Conservation (phyloP, 2,113 vertebrate species). For the Cavia porcellus region DNA sequence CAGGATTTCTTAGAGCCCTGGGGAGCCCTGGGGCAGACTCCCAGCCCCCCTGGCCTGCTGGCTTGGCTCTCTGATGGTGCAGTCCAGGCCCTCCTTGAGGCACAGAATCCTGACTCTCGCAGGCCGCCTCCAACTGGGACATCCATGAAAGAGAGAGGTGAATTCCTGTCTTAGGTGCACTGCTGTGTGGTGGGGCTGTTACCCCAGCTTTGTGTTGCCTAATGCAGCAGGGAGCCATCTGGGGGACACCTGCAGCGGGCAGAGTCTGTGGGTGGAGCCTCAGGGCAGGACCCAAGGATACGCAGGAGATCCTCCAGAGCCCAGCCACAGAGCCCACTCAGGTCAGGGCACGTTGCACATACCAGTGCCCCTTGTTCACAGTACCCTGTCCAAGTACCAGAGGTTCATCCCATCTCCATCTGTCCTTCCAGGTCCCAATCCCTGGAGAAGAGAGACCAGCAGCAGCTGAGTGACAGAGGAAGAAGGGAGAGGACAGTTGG, state of each 20-base stretch:
- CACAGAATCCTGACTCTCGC: not conserved
- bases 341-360: not conserved
- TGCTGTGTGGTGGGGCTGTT: not conserved
- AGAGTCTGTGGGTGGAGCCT: not conserved
- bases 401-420: not conserved
- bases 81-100: not conserved
- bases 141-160: not conserved
- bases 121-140: not conserved
- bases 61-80: not conserved
- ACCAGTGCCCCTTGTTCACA: too few relatives aligned
- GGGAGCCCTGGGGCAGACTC: not conserved
- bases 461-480: not conserved
- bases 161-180: not conserved
- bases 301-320: not conserved
- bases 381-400: not conserved
- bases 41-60: not conserved
- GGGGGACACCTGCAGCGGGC: not conserved
- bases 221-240: not conserved
- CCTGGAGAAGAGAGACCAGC: not conserved
- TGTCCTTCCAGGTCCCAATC: not conserved
- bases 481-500: not conserved
- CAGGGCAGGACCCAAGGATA: not conserved
- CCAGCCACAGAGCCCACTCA: not conserved
- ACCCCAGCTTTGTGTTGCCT: not conserved
- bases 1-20: not conserved